phyloP scores from a whole-genome alignment of 2,797 vertebrate species.

The Acropternis orthonyx region DNA sequence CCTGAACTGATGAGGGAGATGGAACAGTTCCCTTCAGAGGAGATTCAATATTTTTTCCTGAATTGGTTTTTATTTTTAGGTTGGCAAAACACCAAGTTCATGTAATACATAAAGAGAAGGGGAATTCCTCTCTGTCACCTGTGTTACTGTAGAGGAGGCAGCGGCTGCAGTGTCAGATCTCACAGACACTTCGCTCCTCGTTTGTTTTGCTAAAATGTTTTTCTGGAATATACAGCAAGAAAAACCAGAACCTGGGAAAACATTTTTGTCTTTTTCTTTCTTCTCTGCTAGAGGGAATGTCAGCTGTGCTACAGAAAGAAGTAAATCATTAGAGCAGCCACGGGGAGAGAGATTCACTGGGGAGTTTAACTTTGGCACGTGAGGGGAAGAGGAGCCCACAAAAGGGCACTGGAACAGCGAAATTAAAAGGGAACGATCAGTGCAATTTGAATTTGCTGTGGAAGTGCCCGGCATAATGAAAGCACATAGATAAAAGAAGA shows the following conservation, averaged over 20 bases:
- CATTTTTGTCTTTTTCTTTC: not conserved
- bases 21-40: not conserved
- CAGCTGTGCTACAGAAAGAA: not conserved
- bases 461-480: not conserved
- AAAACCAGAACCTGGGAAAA: not conserved
- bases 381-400: not conserved
- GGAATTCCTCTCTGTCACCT: not conserved
- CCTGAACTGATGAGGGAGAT: not conserved
- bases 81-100: not conserved
- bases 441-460: not conserved
- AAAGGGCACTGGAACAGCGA: not conserved
- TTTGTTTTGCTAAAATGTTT: not conserved
- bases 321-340: not conserved
- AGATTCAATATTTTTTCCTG: not conserved
- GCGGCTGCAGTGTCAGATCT: not conserved
- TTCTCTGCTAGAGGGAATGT: not conserved
- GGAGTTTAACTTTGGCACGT: not conserved
- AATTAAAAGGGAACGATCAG: not conserved
- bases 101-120: not conserved
- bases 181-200: not conserved
- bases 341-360: not conserved
- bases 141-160: not conserved
- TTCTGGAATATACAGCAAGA: not conserved
- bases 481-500: not conserved
- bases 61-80: not conserved